Base-by-base conservation (phyloP, 2,888 invertebrate species). In the Colletes collaris region DNA sequence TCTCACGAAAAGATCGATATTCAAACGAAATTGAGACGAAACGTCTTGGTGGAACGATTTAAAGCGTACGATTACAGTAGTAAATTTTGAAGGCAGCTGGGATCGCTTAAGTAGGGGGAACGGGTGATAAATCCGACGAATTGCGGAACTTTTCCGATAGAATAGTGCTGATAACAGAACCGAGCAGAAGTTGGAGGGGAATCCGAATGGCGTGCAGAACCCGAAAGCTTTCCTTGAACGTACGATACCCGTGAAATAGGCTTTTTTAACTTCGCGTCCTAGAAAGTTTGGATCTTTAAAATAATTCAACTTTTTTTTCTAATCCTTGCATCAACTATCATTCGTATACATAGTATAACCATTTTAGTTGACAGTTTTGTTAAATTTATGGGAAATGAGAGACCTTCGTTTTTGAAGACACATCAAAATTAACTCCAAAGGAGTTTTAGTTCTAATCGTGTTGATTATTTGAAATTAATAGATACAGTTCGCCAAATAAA, bases 91-190 rank as follows among this genome's bases (percentile, higher is more conserved):
- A 66, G 79, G 50, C 72, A 49, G 35, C 49, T 16, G 16, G 66
- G 44, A 71, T 49, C 65, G 56, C 27, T 27, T 40, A 73, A 77
- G 70, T 55, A 66, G 70, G 69, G 55, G 8, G 11, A 13, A 19
- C n/a, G 52, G 27, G 46, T 59, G 67, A 85, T 84, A 82, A 84
- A 84, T 85, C 58, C 52, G 49, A 55, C 35, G 77, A 82, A 85
- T 85, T 70, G 82, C 77, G 40, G 59, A 85, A 84, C 74, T 85
- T 85, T 82, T 44, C 76, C 72, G 75, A 82, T 85, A 67, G 72
- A 72, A 72, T 73, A 44, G 11, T 27, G 44, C 60, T 70, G 85
- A 82, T 80, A 80, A 59, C 50, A 44, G 46, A 67, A 44, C 10
- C 16, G 35, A 16, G 46, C 35, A 73, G 27, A 66, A 72, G 65